Evolutionary conservation across 2,888 invertebrate species (phyloP).

Genomic region (Platycheirus albimanus): DNA sequence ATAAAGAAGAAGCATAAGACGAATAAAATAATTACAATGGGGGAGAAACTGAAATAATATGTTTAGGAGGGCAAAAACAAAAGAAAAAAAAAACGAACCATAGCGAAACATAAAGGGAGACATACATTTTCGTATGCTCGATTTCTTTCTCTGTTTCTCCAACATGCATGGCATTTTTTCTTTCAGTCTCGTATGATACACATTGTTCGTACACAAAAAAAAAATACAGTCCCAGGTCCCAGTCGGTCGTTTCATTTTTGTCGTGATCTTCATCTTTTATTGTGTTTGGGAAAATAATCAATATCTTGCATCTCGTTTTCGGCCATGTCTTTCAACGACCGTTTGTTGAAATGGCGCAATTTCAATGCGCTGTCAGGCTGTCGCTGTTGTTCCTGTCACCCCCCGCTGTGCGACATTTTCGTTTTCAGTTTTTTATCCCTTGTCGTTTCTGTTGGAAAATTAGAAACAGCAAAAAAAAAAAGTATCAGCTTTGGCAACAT

Average conservation of each 20-base stretch:
- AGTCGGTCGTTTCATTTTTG: slow-evolving; percentile 26
- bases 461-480: background rate
- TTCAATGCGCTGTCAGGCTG: slow-evolving; percentile 43
- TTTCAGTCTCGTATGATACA: slow-evolving; percentile 1
- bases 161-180: slow-evolving; percentile 55
- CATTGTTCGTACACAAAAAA: slow-evolving; percentile 17
- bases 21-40: slow-evolving; percentile 43
- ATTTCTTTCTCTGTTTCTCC: slow-evolving; percentile 60
- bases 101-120: slow-evolving; percentile 44
- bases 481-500: slow-evolving; percentile 13
- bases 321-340: slow-evolving; percentile 12
- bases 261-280: slow-evolving; percentile 67
- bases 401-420: slow-evolving; percentile 48
- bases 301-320: slow-evolving; percentile 59
- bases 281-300: slow-evolving; percentile 61
- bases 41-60: slow-evolving; percentile 44
- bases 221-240: slow-evolving; percentile 22
- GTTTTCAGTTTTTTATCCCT: slow-evolving; percentile 40
- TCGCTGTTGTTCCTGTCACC: slow-evolving; percentile 16
- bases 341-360: slow-evolving; percentile 50
- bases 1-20: slow-evolving; percentile 25
- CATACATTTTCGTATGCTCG: slow-evolving; percentile 17
- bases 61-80: slow-evolving; percentile 18
- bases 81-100: slow-evolving; percentile 8
- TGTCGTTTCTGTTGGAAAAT: background rate